phyloP scores from a whole-genome alignment of 1,140 invertebrate genomes.

The Bombus balteatus region DNA sequence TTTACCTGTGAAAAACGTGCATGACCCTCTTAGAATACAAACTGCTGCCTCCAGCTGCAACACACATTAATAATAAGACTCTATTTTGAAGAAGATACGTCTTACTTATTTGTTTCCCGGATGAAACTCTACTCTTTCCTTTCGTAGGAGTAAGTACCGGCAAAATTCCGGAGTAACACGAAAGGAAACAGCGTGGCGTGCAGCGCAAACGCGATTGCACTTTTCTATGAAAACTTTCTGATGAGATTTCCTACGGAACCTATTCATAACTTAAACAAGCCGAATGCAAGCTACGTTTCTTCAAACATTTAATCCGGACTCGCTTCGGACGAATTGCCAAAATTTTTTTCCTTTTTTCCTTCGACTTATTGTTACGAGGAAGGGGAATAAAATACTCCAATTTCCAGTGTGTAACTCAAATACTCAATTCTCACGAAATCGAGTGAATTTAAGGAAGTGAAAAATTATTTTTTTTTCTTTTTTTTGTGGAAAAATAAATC shows the following conservation, averaged over 20 bases:
- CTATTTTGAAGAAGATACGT: neutral
- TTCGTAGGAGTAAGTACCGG: neutral
- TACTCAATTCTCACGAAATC: neutral
- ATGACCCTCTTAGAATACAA: neutral
- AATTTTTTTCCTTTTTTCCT: neutral
- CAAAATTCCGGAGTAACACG: neutral
- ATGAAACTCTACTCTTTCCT: neutral
- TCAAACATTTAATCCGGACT: constrained; percentile 26
- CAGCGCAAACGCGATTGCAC: constrained; percentile 3
- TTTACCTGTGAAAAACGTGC: neutral
- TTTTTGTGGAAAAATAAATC: neutral
- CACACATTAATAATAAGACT: neutral
- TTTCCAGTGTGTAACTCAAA: neutral
- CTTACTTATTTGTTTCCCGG: constrained; percentile 5
- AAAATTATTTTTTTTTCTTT: neutral
- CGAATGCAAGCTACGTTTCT: constrained; percentile 12
- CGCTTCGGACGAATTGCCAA: constrained; percentile 32
- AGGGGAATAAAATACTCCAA: neutral
- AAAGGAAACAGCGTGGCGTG: neutral
- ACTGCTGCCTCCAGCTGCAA: no score
- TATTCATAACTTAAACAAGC: constrained; percentile 51
- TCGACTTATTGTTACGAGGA: neutral
- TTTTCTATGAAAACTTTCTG: constrained; percentile 39
- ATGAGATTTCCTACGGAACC: constrained; percentile 41
- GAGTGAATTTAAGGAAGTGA: neutral